Percentiles rank a stretch among this genome's conserved stretches.
Evolutionary conservation across 2,888 invertebrate species (phyloP).

Genomic region (Sphinx pinastri): DNA sequence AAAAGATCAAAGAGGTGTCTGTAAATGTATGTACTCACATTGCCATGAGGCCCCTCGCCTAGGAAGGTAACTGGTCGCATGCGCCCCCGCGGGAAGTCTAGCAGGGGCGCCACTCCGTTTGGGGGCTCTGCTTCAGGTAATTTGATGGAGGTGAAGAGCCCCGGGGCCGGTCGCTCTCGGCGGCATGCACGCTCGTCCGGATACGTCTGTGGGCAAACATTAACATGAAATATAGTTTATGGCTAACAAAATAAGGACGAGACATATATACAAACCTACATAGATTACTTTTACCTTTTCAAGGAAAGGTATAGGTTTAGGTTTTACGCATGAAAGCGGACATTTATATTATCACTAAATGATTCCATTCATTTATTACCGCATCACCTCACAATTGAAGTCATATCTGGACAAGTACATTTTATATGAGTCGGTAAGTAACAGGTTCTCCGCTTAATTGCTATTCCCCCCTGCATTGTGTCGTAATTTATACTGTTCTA

Average conservation of each 20-base stretch:
- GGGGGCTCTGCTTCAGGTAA: slow-evolving; percentile 88
- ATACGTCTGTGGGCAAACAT: slow-evolving; percentile 60
- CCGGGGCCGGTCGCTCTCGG: slow-evolving; percentile 87
- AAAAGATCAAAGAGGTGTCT: neutral
- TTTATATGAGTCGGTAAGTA: slow-evolving; percentile 50
- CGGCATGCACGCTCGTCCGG: slow-evolving; percentile 73
- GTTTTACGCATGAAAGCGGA: too few species aligned
- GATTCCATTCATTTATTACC: too few species aligned
- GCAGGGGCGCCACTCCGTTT: slow-evolving; percentile 87
- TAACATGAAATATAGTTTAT: neutral
- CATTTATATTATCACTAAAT: too few species aligned
- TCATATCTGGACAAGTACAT: slow-evolving; percentile 11
- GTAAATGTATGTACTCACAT: slow-evolving; percentile 83
- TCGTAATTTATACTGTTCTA: slow-evolving; percentile 64
- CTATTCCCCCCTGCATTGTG: slow-evolving; percentile 62
- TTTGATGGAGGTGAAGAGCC: slow-evolving; percentile 89
- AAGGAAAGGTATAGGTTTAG: too few species aligned
- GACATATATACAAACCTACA: neutral
- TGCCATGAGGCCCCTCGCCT: slow-evolving; percentile 94
- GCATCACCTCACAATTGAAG: neutral
- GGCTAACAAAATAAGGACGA: neutral
- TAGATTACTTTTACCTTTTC: too few species aligned
- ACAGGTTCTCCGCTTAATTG: slow-evolving; percentile 64
- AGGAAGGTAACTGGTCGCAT: slow-evolving; percentile 92
- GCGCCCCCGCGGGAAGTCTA: slow-evolving; percentile 93